These are phyloP conservation scores for Procambarus virginalis DNA, from an alignment of 1,140 invertebrate genomes.

Conservation along the genomic window DNA sequence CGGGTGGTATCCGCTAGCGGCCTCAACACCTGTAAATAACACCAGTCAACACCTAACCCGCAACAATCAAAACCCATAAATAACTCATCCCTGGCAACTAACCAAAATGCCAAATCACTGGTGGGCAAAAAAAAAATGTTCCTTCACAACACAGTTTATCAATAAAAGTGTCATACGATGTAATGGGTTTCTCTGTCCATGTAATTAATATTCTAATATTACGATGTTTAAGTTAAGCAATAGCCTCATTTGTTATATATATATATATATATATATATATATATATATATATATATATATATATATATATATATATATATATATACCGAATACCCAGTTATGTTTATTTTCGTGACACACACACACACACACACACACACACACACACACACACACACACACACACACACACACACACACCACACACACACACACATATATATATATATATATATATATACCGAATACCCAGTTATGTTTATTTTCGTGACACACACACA, in stretches of 20 bases:
- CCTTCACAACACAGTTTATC: neutral
- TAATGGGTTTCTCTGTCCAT: neutral
- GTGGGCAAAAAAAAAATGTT: neutral
- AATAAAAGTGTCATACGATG: neutral
- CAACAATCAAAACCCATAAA: constrained; percentile 16
- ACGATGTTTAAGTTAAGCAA: neutral
- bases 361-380: no score
- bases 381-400: no score
- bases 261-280: no score
- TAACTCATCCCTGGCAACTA: neutral
- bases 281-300: no score
- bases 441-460: neutral
- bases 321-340: no score
- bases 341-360: no score
- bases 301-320: no score
- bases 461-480: no score
- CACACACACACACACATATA: no score
- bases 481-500: no score
- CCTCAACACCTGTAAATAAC: neutral
- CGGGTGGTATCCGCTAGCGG: neutral
- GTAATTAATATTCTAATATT: neutral
- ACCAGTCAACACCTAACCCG: neutral
- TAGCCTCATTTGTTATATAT: no score
- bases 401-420: no score
- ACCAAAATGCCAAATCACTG: neutral